Conservation (phyloP, 2,888 invertebrate genomes). For the Tetramorium bicarinatum region DNA sequence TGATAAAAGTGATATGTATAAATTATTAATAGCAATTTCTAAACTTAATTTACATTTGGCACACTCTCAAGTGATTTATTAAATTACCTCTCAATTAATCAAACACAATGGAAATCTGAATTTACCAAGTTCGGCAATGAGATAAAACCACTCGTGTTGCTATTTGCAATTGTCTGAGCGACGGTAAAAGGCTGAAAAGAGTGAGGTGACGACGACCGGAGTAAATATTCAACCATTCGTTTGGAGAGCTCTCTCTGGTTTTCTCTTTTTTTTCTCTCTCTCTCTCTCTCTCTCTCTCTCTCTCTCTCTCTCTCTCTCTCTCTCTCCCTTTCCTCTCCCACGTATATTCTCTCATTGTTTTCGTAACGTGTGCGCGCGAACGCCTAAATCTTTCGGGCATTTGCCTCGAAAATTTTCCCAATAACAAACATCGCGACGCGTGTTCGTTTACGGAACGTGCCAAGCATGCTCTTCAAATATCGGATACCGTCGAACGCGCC, state of each 20-base stretch:
- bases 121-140: slow-evolving; percentile 58
- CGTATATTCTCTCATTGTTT: slow-evolving; percentile 65
- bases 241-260: slow-evolving; percentile 55
- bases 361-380: slow-evolving; percentile 69
- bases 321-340: background rate
- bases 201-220: slow-evolving; percentile 57
- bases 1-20: no score
- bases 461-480: slow-evolving; percentile 73
- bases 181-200: slow-evolving; percentile 65
- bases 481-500: slow-evolving; percentile 51
- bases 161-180: slow-evolving; percentile 77
- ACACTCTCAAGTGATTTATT: slow-evolving; percentile 68
- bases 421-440: slow-evolving; percentile 54
- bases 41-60: background rate
- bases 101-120: slow-evolving; percentile 60
- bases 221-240: slow-evolving; percentile 78
- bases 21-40: no score
- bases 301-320: background rate
- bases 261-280: slow-evolving; percentile 17
- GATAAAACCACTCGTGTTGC: slow-evolving; percentile 67
- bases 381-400: slow-evolving; percentile 66
- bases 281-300: background rate
- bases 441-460: slow-evolving; percentile 67
- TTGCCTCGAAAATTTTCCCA: slow-evolving; percentile 60
- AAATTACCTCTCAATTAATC: slow-evolving; percentile 74